phyloP scores from a whole-genome alignment of 2,888 invertebrate species.

The Caenorhabditis sp. region DNA sequence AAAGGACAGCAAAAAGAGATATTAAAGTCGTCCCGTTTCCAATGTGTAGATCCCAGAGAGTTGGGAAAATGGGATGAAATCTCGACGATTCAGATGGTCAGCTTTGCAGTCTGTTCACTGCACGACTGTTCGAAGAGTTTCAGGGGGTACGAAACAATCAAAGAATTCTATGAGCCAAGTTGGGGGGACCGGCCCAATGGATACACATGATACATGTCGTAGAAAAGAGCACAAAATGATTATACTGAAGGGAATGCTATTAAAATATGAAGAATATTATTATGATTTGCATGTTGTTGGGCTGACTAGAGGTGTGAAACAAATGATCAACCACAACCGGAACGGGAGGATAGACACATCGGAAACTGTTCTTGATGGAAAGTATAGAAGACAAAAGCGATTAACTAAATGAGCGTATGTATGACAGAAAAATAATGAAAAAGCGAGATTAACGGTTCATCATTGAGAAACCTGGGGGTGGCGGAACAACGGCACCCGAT shows the following conservation, averaged over 20 bases:
- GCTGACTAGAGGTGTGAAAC: neutral
- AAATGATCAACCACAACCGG: slow-evolving; percentile 33
- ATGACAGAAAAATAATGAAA: too few relatives aligned
- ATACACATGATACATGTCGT: slow-evolving; percentile 55
- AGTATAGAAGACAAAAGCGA: slow-evolving; percentile 32
- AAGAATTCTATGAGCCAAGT: slow-evolving; percentile 35
- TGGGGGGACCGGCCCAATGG: slow-evolving; percentile 34
- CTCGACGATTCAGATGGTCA: slow-evolving; percentile 53
- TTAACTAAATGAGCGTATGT: slow-evolving; percentile 12
- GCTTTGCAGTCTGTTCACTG: slow-evolving; percentile 74
- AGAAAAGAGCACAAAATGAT: slow-evolving; percentile 53
- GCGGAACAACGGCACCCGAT: slow-evolving; percentile 62
- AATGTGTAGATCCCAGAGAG: slow-evolving; percentile 48
- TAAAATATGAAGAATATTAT: slow-evolving; percentile 61
- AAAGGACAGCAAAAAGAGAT: slow-evolving; percentile 18
- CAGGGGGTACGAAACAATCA: slow-evolving; percentile 27
- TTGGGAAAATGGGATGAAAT: slow-evolving; percentile 15
- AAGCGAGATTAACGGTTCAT: slow-evolving; percentile 63
- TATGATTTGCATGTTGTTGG: slow-evolving; percentile 37
- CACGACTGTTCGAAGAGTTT: slow-evolving; percentile 49
- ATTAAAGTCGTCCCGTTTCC: slow-evolving; percentile 48
- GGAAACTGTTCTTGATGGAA: slow-evolving; percentile 44
- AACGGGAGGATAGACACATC: slow-evolving; percentile 40
- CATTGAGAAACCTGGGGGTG: slow-evolving; percentile 73
- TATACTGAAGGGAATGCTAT: slow-evolving; percentile 33